These are phyloP conservation scores for Babylonia areolata DNA, from an alignment of 1,140 invertebrate species.

Conservation along the genomic window DNA sequence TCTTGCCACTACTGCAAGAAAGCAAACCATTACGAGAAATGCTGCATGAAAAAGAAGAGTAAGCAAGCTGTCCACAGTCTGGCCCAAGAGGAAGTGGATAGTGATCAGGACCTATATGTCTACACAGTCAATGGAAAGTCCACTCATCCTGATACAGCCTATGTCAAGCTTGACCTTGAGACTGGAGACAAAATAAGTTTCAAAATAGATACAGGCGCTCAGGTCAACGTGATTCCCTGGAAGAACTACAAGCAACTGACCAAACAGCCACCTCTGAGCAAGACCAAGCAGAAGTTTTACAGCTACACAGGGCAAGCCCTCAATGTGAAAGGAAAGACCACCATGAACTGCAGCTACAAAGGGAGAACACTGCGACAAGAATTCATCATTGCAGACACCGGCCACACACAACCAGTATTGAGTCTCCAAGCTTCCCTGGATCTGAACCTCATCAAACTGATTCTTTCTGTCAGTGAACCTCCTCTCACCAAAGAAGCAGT, in stretches of 20 bases:
- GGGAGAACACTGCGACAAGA: neutral
- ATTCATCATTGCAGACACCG: neutral
- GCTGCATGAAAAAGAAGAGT: neutral
- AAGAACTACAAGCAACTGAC: constrained; percentile 35
- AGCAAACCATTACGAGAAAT: constrained; percentile 16
- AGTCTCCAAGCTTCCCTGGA: neutral
- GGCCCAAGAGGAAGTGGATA: neutral
- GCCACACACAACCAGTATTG: neutral
- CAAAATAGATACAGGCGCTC: constrained; percentile 46
- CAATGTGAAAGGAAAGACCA: neutral
- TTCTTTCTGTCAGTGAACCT: neutral
- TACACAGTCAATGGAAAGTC: constrained; percentile 24
- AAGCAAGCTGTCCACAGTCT: neutral
- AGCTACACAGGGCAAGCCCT: neutral
- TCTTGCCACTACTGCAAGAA: neutral
- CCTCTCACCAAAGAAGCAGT: constrained; percentile 27
- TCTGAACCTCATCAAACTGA: constrained; percentile 33
- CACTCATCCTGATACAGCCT: too few relatives aligned
- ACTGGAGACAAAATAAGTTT: constrained; percentile 20
- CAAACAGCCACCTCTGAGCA: constrained; percentile 45
- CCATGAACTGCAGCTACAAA: neutral
- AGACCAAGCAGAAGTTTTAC: neutral
- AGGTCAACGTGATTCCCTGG: constrained; percentile 39
- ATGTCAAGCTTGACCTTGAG: too few relatives aligned
- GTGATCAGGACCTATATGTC: constrained; percentile 12